Evolutionary conservation across 2,113 vertebrate species (phyloP).

Genomic region (Suricata suricatta): DNA sequence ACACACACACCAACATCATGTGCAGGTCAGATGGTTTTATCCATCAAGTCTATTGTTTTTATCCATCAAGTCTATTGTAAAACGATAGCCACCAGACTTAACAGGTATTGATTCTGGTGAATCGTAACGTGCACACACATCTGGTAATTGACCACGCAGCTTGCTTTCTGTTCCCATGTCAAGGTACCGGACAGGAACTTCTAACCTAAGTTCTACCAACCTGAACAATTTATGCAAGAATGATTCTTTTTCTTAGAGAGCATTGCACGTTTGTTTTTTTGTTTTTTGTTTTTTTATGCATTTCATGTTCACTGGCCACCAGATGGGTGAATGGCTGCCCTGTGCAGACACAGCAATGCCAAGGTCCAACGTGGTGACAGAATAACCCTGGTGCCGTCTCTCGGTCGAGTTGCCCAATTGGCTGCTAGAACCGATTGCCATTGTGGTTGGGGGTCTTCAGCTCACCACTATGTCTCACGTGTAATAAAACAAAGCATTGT

Average conservation of each 20-base stretch:
- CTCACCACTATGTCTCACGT: not conserved
- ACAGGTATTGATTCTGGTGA: not conserved
- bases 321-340: not conserved
- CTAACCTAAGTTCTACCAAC: not conserved
- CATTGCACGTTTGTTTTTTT: not conserved
- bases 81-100: not conserved
- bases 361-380: fast-evolving
- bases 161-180: not conserved
- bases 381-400: fast-evolving
- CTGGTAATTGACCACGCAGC: not conserved
- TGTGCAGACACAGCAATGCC: fast-evolving
- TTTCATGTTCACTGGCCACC: not conserved
- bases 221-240: not conserved
- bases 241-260: not conserved
- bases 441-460: not conserved
- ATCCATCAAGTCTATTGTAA: not conserved
- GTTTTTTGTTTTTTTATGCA: not conserved
- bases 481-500: not conserved
- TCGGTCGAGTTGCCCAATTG: fast-evolving
- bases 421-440: fast-evolving
- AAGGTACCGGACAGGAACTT: not conserved
- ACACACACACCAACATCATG: not conserved
- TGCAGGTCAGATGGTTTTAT: not conserved
- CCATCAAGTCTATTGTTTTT: not conserved
- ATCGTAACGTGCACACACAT: fast-evolving